Evolutionary conservation across 2,888 invertebrate species (phyloP).

Genomic region (Patella pellucida): DNA sequence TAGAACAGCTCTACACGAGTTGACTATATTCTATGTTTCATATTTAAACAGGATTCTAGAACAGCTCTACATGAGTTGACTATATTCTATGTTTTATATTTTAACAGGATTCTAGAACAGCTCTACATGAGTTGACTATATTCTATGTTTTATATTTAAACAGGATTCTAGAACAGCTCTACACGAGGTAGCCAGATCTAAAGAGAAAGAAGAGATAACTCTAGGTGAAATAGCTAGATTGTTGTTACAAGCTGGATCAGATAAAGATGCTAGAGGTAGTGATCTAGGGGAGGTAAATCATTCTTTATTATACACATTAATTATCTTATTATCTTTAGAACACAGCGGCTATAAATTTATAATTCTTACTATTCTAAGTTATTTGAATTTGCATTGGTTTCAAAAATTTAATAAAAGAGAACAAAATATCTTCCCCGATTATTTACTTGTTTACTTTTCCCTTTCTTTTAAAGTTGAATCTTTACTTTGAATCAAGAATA

Average conservation of each 20-base stretch:
- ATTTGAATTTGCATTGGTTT: too few relatives aligned
- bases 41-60: not conserved
- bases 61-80: not conserved
- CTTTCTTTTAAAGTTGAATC: not conserved
- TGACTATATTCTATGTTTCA: too few relatives aligned
- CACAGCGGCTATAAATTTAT: too few relatives aligned
- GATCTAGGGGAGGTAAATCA: slow-evolving; percentile 64
- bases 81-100: not conserved
- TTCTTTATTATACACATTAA: too few relatives aligned
- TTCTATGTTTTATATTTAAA: slow-evolving; percentile 13
- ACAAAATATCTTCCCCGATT: too few relatives aligned
- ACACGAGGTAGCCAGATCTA: slow-evolving; percentile 69
- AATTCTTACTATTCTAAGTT: too few relatives aligned
- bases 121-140: slow-evolving; percentile 26
- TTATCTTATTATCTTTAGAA: too few relatives aligned
- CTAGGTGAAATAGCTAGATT: slow-evolving; percentile 59
- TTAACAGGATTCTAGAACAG: slow-evolving; percentile 48
- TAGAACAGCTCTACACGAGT: slow-evolving; percentile 68
- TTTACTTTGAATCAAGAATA: not conserved
- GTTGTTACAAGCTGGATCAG: slow-evolving; percentile 57
- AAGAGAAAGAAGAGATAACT: slow-evolving; percentile 45
- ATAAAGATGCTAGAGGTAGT: slow-evolving; percentile 65
- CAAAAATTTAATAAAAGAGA: too few relatives aligned
- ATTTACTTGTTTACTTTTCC: not conserved
- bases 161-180: slow-evolving; percentile 68